Evolutionary conservation across 2,888 invertebrate genomes (phyloP), one percentile per base, ranked within the genome.

Genomic region (Polylopha cassiicola): DNA sequence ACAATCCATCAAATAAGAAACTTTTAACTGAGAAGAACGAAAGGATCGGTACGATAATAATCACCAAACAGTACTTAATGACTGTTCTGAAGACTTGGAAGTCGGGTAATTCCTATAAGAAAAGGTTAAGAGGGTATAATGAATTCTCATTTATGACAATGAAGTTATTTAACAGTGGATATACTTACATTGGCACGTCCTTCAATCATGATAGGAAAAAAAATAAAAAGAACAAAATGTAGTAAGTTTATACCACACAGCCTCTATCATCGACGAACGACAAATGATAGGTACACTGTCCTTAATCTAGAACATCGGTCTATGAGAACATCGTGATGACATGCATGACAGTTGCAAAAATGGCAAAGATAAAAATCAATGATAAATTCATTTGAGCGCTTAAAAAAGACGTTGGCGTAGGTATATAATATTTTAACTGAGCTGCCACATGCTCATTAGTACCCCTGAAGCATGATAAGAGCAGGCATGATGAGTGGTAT

Each of bases 1-100:
- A 74, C 48, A 89, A 76, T 79, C 90, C 89, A 82, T 94, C 92
- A 65, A 94, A 91, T 39, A 94, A 56, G 39, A 91, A 73, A 29
- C 86, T 69, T 73, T 94, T 94, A 16, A 89, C 86, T 5, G 76
- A 58, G 61, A 95, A 94, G 69, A 95, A 95, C 10, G 92, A 89
- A 14, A 89, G 53, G 28, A 95, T 90, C 13, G 95, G 95, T 45
- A 93, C 87, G 31, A 91, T 86, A 45, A 95, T 90, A 55, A 95
- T 93, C 43, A 93, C 82, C 38, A 92, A 75, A 69, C 91, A 92
- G 72, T 95, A 93, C 58, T 89, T 88, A 45, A 95, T 88, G 31
- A 94, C 92, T 49, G 91, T 91, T 69, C 87, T 89, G 69, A 95
- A 94, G 4, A 92, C 88, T 65, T 89, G 88, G 55, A 91, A 87